These are phyloP conservation scores for Trissolcus basalis DNA, from an alignment of 1,140 invertebrate species.

Conservation along the genomic window DNA sequence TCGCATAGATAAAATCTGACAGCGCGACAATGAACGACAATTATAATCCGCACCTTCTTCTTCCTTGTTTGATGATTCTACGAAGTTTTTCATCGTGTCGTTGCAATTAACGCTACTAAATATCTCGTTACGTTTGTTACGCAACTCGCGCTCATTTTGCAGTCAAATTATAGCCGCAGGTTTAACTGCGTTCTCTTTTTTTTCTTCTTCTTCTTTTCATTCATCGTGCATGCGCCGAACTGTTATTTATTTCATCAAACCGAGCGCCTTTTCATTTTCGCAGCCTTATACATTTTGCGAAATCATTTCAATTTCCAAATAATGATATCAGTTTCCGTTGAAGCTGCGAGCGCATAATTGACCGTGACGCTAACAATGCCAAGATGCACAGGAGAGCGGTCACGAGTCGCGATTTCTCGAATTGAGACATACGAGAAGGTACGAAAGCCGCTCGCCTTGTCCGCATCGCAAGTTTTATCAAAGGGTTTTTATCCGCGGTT, in stretches of 20 bases:
- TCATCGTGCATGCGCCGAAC: neutral
- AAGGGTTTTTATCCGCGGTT: neutral
- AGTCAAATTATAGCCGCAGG: slow-evolving; percentile 30
- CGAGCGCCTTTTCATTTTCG: no score
- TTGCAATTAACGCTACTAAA: slow-evolving; percentile 37
- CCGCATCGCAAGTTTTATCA: neutral
- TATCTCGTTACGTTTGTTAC: slow-evolving; percentile 38
- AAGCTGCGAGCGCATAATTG: slow-evolving; percentile 45
- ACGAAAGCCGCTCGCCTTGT: neutral
- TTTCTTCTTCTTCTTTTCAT: neutral
- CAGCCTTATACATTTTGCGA: no score
- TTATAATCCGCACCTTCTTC: slow-evolving; percentile 45
- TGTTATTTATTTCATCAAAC: neutral
- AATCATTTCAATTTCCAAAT: slow-evolving; percentile 9
- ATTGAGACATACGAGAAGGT: slow-evolving; percentile 18
- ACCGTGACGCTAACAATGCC: slow-evolving; percentile 37
- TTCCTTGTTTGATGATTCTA: slow-evolving; percentile 46
- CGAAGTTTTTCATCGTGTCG: slow-evolving; percentile 33
- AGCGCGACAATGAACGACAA: slow-evolving; percentile 45
- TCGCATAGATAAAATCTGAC: slow-evolving; percentile 34
- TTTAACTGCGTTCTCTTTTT: neutral
- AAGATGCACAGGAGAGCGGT: slow-evolving; percentile 21
- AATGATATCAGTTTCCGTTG: slow-evolving; percentile 40
- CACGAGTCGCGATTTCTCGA: slow-evolving; percentile 7
- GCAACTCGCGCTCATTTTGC: slow-evolving; percentile 22